Percentiles rank a stretch among this genome's conserved stretches.
Evolutionary conservation across 2,888 invertebrate genomes (phyloP).

Genomic region (Cephalotes varians): DNA sequence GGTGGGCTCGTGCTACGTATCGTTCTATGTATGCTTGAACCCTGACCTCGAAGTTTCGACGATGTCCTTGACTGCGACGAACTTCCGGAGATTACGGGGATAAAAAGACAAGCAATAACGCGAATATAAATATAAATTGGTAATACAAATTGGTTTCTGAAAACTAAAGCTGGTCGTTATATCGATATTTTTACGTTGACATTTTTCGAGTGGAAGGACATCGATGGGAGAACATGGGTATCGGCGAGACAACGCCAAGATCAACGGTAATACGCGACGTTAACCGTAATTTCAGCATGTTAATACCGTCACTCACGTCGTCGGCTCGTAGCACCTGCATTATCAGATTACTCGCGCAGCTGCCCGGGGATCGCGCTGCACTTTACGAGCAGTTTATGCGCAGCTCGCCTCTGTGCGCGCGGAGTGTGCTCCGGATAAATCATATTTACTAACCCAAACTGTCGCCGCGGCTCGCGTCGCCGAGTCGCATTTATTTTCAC

Average conservation of each 20-base stretch:
- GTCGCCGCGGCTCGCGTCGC: slow-evolving; percentile 10
- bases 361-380: slow-evolving; percentile 69
- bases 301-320: slow-evolving; percentile 73
- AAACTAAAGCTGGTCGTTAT: neutral
- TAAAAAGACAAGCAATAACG: neutral
- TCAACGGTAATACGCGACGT: slow-evolving; percentile 42
- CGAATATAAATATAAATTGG: neutral
- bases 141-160: neutral
- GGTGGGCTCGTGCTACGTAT: slow-evolving; percentile 59
- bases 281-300: slow-evolving; percentile 70
- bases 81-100: slow-evolving; percentile 4
- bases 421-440: slow-evolving; percentile 53
- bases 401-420: slow-evolving; percentile 54
- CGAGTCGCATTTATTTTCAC: slow-evolving; percentile 13
- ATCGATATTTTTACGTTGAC: neutral
- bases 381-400: slow-evolving; percentile 74
- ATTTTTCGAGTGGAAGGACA: neutral
- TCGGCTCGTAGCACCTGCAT: slow-evolving; percentile 78
- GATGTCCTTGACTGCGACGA: neutral
- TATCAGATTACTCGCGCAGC: slow-evolving; percentile 79
- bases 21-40: slow-evolving; percentile 61
- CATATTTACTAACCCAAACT: slow-evolving; percentile 55
- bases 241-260: slow-evolving; percentile 2
- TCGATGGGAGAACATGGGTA: neutral
- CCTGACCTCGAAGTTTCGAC: slow-evolving; percentile 47